A percentile compares a stretch with the other conserved stretches of the same genome.
These are phyloP conservation scores for Anoplius nigerrimus DNA, from an alignment of 2,888 invertebrate genomes.

Conservation along the genomic window DNA sequence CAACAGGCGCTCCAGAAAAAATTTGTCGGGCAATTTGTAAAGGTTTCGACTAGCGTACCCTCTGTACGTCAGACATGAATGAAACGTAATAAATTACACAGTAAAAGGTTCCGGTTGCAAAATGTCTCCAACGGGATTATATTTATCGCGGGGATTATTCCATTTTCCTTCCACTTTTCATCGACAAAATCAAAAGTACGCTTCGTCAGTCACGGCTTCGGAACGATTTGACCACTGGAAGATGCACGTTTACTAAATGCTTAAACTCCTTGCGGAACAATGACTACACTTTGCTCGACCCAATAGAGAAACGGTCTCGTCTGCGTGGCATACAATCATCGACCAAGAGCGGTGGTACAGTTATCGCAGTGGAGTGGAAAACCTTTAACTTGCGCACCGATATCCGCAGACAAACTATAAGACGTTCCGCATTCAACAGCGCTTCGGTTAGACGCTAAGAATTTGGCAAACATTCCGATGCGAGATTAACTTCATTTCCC, in stretches of 20 bases:
- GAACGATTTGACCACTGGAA: slow-evolving; percentile 37
- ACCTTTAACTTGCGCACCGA: too few relatives aligned
- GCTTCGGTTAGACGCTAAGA: slow-evolving; percentile 18
- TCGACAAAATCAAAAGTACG: slow-evolving; percentile 3
- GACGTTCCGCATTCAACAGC: slow-evolving; percentile 9
- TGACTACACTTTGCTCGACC: too few relatives aligned
- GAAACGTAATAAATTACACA: not conserved
- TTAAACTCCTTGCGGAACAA: slow-evolving; percentile 42
- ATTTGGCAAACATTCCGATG: slow-evolving; percentile 21
- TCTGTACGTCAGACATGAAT: slow-evolving; percentile 27
- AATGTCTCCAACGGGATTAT: slow-evolving; percentile 5
- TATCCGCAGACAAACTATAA: not conserved
- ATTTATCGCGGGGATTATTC: slow-evolving; percentile 15
- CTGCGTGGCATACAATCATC: too few relatives aligned
- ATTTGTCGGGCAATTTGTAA: slow-evolving; percentile 22
- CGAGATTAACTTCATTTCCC: slow-evolving; percentile 41
- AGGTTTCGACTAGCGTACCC: slow-evolving; percentile 49
- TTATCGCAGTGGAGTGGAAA: too few relatives aligned
- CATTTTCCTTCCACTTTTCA: not conserved
- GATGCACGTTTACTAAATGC: slow-evolving; percentile 45
- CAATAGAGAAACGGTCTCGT: too few relatives aligned
- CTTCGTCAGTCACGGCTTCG: slow-evolving; percentile 23
- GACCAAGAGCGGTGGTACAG: too few relatives aligned
- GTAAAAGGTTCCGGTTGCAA: not conserved
- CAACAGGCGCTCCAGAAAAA: slow-evolving; percentile 29